These are phyloP conservation scores for Cryptosula pallasiana DNA, from an alignment of 2,888 invertebrate species.

Conservation along the genomic window DNA sequence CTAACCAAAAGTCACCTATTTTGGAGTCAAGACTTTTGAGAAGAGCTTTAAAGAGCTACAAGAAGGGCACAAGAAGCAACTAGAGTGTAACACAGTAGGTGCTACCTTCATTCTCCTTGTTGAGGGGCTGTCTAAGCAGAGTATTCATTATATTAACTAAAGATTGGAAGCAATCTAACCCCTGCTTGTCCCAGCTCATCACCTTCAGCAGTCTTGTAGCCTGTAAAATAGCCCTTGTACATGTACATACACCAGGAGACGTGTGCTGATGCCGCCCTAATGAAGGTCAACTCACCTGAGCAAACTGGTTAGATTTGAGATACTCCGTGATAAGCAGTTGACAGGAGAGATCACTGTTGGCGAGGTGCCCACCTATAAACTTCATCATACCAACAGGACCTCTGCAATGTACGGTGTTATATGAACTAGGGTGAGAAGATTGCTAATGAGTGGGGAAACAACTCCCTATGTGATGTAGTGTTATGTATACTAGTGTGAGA, in stretches of 20 bases:
- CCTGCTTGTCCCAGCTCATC: slow-evolving; percentile 75
- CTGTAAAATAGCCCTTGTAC: slow-evolving; percentile 34
- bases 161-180: slow-evolving; percentile 68
- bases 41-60: too few species aligned
- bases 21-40: too few species aligned
- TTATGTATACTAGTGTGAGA: too few species aligned
- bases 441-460: too few species aligned
- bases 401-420: slow-evolving; percentile 62
- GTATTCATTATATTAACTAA: slow-evolving; percentile 69
- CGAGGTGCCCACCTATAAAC: slow-evolving; percentile 30
- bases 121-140: slow-evolving; percentile 60
- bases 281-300: neutral
- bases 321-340: neutral
- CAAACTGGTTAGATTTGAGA: neutral
- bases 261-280: too few species aligned
- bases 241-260: too few species aligned
- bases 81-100: too few species aligned
- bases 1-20: too few species aligned
- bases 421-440: too few species aligned
- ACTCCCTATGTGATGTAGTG: too few species aligned
- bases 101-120: slow-evolving; percentile 61
- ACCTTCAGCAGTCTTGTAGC: slow-evolving; percentile 64
- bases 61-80: too few species aligned
- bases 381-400: slow-evolving; percentile 47
- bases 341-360: neutral